phyloP scores from a whole-genome alignment of 2,797 vertebrate genomes.

The Mionectes olivaceus region DNA sequence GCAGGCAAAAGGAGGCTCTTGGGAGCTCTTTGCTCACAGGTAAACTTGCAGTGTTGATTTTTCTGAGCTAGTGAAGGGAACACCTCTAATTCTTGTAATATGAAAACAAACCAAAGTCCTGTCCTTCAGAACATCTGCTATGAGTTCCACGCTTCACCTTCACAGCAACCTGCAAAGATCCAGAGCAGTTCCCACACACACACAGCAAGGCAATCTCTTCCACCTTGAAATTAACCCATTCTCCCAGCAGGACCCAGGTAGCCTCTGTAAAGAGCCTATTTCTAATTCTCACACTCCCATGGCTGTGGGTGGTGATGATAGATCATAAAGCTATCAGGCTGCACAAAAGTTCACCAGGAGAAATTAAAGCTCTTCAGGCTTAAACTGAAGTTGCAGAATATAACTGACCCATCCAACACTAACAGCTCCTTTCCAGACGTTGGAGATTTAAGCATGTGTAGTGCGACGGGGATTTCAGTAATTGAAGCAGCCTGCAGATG shows the following conservation, averaged over 20 bases:
- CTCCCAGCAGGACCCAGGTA: not conserved
- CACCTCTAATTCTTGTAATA: not conserved
- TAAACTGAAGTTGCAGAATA: not conserved
- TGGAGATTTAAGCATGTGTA: not conserved
- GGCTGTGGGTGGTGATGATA: not conserved
- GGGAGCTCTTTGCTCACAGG: not conserved
- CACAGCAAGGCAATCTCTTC: not conserved
- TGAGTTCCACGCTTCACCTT: not conserved
- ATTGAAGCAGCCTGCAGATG: not conserved
- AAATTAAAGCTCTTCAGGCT: constrained; percentile 34
- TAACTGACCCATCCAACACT: not conserved
- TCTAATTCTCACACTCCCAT: not conserved
- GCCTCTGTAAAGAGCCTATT: not conserved
- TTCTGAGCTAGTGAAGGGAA: not conserved
- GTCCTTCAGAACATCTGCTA: not conserved
- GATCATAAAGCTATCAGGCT: not conserved
- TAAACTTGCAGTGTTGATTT: not conserved
- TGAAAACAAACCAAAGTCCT: not conserved
- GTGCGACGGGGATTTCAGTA: not conserved
- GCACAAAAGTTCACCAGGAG: not conserved
- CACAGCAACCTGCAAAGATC: not conserved
- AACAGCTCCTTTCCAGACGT: not conserved
- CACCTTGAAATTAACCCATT: not conserved
- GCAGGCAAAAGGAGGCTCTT: not conserved
- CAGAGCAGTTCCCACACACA: not conserved